Evolutionary conservation across 92 coral and sea anemone species (phyloP).

Genomic region (Bergia puertoricense): DNA sequence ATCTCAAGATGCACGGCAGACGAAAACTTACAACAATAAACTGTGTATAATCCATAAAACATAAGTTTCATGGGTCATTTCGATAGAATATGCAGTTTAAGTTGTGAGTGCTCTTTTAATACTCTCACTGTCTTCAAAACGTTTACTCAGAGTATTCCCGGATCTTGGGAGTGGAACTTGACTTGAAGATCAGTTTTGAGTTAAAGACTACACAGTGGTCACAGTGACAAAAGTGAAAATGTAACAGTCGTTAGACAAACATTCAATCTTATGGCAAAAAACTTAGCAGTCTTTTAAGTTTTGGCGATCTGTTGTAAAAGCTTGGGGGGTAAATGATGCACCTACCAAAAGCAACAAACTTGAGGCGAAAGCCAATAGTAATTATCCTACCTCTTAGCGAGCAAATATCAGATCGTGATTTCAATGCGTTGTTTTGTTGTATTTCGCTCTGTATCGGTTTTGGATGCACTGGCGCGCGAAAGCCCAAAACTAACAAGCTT

Average conservation of each 20-base stretch:
- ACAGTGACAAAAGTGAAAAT: background rate
- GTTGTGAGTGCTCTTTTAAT: background rate
- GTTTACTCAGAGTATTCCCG: background rate
- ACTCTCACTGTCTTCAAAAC: too few species aligned
- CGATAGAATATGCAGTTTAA: too few species aligned
- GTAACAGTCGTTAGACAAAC: background rate
- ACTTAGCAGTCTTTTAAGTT: background rate
- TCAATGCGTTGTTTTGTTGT: background rate
- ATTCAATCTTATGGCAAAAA: background rate
- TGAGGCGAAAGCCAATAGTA: background rate
- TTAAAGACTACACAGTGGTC: background rate
- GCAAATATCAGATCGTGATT: background rate
- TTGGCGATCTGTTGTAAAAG: background rate
- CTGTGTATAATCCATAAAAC: background rate
- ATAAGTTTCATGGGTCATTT: background rate
- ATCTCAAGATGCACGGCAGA: background rate
- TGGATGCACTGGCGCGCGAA: background rate
- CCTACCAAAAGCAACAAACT: background rate
- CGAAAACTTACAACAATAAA: background rate
- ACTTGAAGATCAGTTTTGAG: background rate
- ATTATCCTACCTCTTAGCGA: background rate
- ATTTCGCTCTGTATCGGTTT: background rate
- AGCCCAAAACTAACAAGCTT: background rate
- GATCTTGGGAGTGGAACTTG: background rate
- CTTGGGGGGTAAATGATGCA: background rate